These are phyloP conservation scores for Coelogynopora nodosa DNA, from an alignment of 2,888 invertebrate species.

Conservation along the genomic window DNA sequence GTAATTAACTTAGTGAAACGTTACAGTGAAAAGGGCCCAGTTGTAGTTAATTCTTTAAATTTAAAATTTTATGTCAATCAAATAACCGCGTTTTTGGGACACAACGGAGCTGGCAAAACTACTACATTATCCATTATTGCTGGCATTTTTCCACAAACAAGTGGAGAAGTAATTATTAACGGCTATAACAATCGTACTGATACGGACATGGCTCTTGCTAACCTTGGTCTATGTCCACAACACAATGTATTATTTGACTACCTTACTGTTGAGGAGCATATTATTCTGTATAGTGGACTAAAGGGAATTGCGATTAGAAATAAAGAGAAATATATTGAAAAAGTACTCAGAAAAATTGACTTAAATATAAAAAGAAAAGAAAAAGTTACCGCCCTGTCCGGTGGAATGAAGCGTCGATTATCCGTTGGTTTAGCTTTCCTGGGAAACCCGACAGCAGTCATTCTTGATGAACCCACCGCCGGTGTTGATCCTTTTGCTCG, in stretches of 20 bases:
- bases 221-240: slow-evolving; percentile 81
- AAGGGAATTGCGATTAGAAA: background rate
- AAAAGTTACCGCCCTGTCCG: slow-evolving; percentile 62
- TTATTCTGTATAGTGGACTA: background rate
- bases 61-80: slow-evolving; percentile 77
- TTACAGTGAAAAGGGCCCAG: slow-evolving; percentile 49
- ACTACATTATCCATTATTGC: slow-evolving; percentile 57
- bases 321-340: background rate
- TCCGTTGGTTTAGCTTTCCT: slow-evolving; percentile 84
- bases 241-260: slow-evolving; percentile 73
- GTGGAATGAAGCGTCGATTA: slow-evolving; percentile 79
- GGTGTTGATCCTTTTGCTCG: slow-evolving; percentile 80
- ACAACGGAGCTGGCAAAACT: slow-evolving; percentile 71
- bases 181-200: slow-evolving; percentile 71
- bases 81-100: slow-evolving; percentile 78
- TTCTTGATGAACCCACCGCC: slow-evolving; percentile 80
- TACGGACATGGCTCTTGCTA: slow-evolving; percentile 69
- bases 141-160: slow-evolving; percentile 72
- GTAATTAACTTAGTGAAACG: slow-evolving; percentile 70
- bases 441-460: slow-evolving; percentile 69
- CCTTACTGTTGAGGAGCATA: slow-evolving; percentile 61
- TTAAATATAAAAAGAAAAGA: slow-evolving; percentile 66
- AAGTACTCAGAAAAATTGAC: slow-evolving; percentile 63
- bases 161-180: slow-evolving; percentile 72
- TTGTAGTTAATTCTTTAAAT: slow-evolving; percentile 70